Evolutionary conservation across 2,113 vertebrate species (phyloP).

Genomic region (Paraplagusia blochii): DNA sequence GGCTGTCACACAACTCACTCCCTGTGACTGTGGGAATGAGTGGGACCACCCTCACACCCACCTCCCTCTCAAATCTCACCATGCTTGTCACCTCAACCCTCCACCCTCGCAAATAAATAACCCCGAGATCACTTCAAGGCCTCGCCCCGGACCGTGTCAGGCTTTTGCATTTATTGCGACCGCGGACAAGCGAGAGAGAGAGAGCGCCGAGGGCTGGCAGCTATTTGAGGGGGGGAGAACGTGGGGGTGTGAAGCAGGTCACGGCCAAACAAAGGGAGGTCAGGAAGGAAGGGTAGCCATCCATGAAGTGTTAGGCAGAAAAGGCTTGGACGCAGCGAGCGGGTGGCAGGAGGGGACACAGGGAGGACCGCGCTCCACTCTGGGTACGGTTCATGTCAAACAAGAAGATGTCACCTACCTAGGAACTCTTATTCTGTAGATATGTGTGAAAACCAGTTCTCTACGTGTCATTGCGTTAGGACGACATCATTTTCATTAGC

Average conservation of each 20-base stretch:
- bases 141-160: slow-evolving; percentile 76
- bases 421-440: neutral
- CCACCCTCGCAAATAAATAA: slow-evolving; percentile 32
- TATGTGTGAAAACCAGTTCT: too few relatives aligned
- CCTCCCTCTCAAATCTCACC: slow-evolving; percentile 64
- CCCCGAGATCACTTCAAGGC: slow-evolving; percentile 51
- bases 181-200: slow-evolving; percentile 69
- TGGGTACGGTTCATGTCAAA: slow-evolving; percentile 81
- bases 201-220: slow-evolving; percentile 43
- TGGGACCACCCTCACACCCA: slow-evolving; percentile 52
- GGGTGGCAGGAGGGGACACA: slow-evolving; percentile 24
- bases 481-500: too few relatives aligned
- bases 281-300: slow-evolving; percentile 88
- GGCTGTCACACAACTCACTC: slow-evolving; percentile 58
- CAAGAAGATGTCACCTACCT: slow-evolving; percentile 74
- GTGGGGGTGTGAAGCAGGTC: slow-evolving; percentile 75
- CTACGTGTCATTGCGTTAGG: too few relatives aligned
- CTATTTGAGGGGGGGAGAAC: slow-evolving; percentile 51
- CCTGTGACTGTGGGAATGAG: slow-evolving; percentile 74
- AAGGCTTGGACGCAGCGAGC: slow-evolving; percentile 59
- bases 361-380: slow-evolving; percentile 68
- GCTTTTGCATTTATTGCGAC: slow-evolving; percentile 83
- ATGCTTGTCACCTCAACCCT: slow-evolving; percentile 71
- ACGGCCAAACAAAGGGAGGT: slow-evolving; percentile 83
- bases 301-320: slow-evolving; percentile 86